Percentiles rank a stretch among this genome's conserved stretches.
phyloP scores from a whole-genome alignment of 2,113 vertebrate genomes.

The Phainopepla nitens region DNA sequence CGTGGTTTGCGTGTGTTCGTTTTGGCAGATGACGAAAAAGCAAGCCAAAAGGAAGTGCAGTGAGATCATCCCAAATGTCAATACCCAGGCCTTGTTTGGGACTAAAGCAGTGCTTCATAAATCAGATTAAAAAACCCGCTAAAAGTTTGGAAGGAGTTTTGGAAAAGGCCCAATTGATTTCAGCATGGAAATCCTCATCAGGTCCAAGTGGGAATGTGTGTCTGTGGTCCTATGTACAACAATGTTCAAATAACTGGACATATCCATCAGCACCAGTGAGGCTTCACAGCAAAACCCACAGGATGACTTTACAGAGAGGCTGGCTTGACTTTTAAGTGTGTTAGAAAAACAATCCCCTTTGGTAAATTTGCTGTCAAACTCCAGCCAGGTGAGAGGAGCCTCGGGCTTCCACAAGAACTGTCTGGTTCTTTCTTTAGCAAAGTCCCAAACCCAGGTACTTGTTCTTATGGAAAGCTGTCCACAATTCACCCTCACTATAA shows the following conservation, averaged over 20 bases:
- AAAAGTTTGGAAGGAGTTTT: not conserved
- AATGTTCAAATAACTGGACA: not conserved
- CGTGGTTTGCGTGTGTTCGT: not conserved
- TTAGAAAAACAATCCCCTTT: not conserved
- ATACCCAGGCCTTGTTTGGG: not conserved
- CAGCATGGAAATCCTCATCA: not conserved
- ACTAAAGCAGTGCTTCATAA: not conserved
- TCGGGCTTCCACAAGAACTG: rapidly evolving
- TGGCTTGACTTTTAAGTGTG: not conserved
- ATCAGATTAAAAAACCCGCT: not conserved
- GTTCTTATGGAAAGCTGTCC: not conserved
- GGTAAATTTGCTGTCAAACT: not conserved
- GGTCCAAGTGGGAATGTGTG: not conserved
- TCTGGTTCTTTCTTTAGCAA: not conserved
- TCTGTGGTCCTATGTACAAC: not conserved
- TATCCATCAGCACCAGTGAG: not conserved
- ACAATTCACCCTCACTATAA: not conserved
- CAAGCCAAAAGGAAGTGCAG: not conserved
- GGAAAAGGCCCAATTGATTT: not conserved
- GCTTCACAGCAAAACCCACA: not conserved
- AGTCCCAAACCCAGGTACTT: not conserved
- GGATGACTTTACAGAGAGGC: not conserved
- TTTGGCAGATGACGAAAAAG: not conserved
- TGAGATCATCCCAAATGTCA: not conserved
- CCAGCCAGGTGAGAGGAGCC: not conserved